Evolutionary conservation across 1,140 invertebrate species (phyloP).

Genomic region (Halotydeus destructor): DNA sequence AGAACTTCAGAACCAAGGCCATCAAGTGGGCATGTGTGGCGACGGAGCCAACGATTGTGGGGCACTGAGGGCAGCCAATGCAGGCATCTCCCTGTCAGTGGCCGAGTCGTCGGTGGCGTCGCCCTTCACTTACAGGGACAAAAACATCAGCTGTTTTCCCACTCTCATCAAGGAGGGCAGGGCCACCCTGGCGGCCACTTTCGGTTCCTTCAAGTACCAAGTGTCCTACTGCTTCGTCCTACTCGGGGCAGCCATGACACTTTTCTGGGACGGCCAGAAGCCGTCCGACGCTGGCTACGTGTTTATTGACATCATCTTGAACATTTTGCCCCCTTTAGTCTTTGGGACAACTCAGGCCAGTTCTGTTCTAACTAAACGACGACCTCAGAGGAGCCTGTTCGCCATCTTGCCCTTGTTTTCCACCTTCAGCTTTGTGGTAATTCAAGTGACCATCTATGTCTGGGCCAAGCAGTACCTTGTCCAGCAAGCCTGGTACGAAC

Average conservation of each 20-base stretch:
- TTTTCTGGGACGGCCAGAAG: constrained; percentile 31
- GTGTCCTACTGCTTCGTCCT: constrained; percentile 83
- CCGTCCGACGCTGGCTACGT: constrained; percentile 18
- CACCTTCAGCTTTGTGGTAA: constrained; percentile 21
- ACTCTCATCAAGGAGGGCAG: constrained; percentile 70
- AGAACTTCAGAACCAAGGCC: constrained; percentile 51
- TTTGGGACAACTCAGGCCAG: constrained; percentile 20
- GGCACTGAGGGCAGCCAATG: constrained; percentile 70
- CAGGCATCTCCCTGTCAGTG: constrained; percentile 87
- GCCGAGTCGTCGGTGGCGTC: constrained; percentile 86
- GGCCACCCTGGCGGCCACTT: constrained; percentile 77
- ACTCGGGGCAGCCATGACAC: constrained; percentile 73
- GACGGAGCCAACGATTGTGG: constrained; percentile 95
- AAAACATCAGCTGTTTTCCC: constrained; percentile 74
- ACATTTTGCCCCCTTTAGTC: constrained; percentile 16
- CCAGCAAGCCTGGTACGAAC: constrained; percentile 19
- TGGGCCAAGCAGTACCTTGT: constrained; percentile 18
- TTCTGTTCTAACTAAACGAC: constrained; percentile 13
- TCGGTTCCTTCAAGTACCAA: constrained; percentile 97
- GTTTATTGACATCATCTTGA: constrained; percentile 18
- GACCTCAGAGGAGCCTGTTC: constrained; percentile 19
- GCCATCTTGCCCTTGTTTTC: constrained; percentile 20
- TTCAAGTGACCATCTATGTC: constrained; percentile 20
- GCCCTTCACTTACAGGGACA: constrained; percentile 73
- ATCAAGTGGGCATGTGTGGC: constrained; percentile 80